Base-by-base conservation (phyloP, 2,797 vertebrate species). In the Chaetophractus vellerosus region DNA sequence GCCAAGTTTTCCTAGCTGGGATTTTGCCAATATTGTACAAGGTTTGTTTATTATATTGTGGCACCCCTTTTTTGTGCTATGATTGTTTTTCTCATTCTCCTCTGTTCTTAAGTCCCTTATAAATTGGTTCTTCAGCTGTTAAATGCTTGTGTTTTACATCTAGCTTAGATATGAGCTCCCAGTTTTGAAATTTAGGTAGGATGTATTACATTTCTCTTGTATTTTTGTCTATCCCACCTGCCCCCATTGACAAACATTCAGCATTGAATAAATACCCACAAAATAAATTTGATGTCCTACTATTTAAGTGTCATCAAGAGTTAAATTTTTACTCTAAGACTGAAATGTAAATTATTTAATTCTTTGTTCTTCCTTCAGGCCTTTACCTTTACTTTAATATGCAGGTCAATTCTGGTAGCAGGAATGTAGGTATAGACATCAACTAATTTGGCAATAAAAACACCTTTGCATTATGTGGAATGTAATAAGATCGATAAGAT, bases 401-500 rank as follows among this genome's bases (percentile, higher is more conserved):
- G 21, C 1, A 36, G n/a, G 28, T 74, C 83, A 28, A 24, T 84
- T 84, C 55, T 81, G 63, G 63, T 63, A 83, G 45, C n/a, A 69
- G 50, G 24, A 88, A 15, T 50, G 41, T 24, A 28, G 83, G 15
- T 52, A 21, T 80, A 75, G 86, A 50, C 88, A 11, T 16, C 45
- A 24, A 69, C 69, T 82, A 64, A 91, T 41, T 83, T 82, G 31
- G 33, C n/a, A 88, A 33, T 96, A 86, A 92, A 61, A 79, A 48
- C 2, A 69, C 7, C 38, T 91, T 84, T 80, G 14, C 31, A 68
- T 66, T 50, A 79, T 72, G 8, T 41, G 76, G 59, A 85, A 84
- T 84, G 74, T 90, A 85, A 85, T 92, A 90, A 92, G 15, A 90
- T 74, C 50, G 63, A 85, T 88, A 86, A 93, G 71, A 74, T 87